These are phyloP conservation scores for Cricetomys ansorgei DNA, from an alignment of 2,113 vertebrate genomes.

Conservation along the genomic window DNA sequence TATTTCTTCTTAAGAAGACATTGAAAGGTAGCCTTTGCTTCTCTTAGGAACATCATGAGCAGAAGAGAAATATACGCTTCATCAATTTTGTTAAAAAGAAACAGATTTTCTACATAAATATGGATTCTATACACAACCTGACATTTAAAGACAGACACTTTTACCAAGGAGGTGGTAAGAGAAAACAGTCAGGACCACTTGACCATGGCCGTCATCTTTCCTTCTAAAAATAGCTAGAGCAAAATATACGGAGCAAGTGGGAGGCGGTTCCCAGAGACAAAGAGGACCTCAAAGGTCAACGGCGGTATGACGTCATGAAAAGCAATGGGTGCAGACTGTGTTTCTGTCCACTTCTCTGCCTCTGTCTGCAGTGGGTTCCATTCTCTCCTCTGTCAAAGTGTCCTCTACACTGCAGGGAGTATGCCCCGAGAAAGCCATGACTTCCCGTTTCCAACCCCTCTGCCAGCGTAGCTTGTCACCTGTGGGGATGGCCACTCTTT, in stretches of 20 bases:
- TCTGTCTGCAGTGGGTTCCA: not conserved
- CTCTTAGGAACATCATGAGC: constrained; percentile 1
- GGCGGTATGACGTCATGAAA: not conserved
- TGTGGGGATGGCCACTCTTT: not conserved
- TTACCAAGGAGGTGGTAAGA: constrained; percentile 12
- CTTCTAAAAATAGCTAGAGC: constrained; percentile 43
- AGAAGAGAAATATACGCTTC: not conserved
- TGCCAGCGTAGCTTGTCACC: not conserved
- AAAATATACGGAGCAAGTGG: not conserved
- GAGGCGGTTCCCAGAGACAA: not conserved
- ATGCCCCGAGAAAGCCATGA: not conserved
- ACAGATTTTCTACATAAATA: constrained; percentile 58
- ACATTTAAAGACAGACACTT: constrained; percentile 70
- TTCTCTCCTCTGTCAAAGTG: not conserved
- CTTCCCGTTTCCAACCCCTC: not conserved
- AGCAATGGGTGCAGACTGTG: too few species aligned
- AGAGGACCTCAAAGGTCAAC: not conserved
- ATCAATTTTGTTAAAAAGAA: constrained; percentile 62
- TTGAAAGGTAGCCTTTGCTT: constrained; percentile 1
- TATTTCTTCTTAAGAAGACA: constrained; percentile 43
- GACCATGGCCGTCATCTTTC: not conserved
- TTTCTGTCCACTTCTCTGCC: not conserved
- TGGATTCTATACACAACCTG: constrained; percentile 46
- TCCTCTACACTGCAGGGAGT: not conserved
- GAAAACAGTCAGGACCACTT: not conserved